A percentile compares a stretch with the other conserved stretches of the same genome.
phyloP scores from a whole-genome alignment of 1,140 invertebrate genomes.

The Temnothorax longispinosus region DNA sequence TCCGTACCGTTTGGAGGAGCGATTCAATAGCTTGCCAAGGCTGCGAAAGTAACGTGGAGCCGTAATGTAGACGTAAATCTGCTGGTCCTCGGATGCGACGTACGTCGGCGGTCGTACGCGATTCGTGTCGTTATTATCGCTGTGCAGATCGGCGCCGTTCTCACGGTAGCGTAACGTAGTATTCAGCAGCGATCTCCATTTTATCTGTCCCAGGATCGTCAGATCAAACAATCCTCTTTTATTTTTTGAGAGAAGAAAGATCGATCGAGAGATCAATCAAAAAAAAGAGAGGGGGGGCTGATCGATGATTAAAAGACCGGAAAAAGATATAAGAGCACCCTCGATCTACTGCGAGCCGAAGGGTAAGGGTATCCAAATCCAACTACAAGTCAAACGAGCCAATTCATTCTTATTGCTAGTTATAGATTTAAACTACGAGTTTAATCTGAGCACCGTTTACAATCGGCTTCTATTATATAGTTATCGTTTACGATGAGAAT shows the following conservation, averaged over 20 bases:
- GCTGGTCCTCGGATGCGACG: conserved; percentile 72
- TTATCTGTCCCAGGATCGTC: conserved; percentile 79
- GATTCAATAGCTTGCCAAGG: conserved; percentile 80
- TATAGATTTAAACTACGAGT: background rate
- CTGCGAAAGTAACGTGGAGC: conserved; percentile 80
- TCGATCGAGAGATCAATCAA: background rate
- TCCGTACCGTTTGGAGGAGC: conserved; percentile 79
- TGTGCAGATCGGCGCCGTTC: conserved; percentile 68
- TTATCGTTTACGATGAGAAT: background rate
- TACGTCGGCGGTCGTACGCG: conserved; percentile 40
- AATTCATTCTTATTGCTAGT: background rate
- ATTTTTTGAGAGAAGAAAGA: background rate
- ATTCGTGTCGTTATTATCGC: conserved; percentile 65
- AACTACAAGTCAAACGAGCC: background rate
- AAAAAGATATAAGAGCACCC: background rate
- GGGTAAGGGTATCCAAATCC: background rate
- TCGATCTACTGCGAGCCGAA: too few species aligned
- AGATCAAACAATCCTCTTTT: conserved; percentile 62
- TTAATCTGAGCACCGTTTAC: background rate
- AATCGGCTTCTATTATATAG: background rate
- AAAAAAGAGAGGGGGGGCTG: too few species aligned
- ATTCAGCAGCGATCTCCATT: conserved; percentile 81
- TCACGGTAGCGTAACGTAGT: conserved; percentile 69
- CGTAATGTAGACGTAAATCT: conserved; percentile 80
- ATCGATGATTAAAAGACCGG: background rate